phyloP scores from a whole-genome alignment of 2,888 invertebrate species.

The Papilio demoleus region DNA sequence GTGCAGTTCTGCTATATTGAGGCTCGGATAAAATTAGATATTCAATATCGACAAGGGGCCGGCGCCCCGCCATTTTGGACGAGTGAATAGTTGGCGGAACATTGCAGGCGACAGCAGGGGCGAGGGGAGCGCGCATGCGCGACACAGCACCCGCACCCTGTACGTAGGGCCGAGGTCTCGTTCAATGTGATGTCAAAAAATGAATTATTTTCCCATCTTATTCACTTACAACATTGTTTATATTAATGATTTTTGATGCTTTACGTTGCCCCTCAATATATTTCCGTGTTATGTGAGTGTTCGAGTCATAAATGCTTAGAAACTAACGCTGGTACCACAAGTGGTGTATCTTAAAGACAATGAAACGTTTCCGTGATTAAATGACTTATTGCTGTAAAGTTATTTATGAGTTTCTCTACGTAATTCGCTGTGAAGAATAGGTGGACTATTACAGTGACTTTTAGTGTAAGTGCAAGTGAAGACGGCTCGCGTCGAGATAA shows the following conservation, averaged over 20 bases:
- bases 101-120: slow-evolving; percentile 62
- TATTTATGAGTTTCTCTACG: slow-evolving; percentile 45
- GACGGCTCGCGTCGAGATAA: slow-evolving; percentile 45
- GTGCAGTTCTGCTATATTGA: slow-evolving; percentile 62
- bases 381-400: slow-evolving; percentile 53
- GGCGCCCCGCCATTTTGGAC: slow-evolving; percentile 80
- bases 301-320: slow-evolving; percentile 30
- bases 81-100: slow-evolving; percentile 63
- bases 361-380: slow-evolving; percentile 67
- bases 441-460: slow-evolving; percentile 11
- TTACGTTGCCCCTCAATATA: neutral
- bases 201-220: slow-evolving; percentile 81
- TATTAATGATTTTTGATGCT: slow-evolving; percentile 19
- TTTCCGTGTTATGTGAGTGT: slow-evolving; percentile 41
- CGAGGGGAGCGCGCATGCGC: slow-evolving; percentile 79
- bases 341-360: slow-evolving; percentile 57
- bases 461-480: neutral
- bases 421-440: neutral
- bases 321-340: slow-evolving; percentile 42
- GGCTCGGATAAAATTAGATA: slow-evolving; percentile 82
- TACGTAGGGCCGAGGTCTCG: slow-evolving; percentile 73
- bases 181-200: slow-evolving; percentile 80
- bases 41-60: slow-evolving; percentile 81
- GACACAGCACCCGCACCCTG: slow-evolving; percentile 73
- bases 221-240: slow-evolving; percentile 59